Evolutionary conservation across 2,888 invertebrate genomes (phyloP), one percentile per base, ranked within the genome.

Genomic region (Trisateles emortualis): DNA sequence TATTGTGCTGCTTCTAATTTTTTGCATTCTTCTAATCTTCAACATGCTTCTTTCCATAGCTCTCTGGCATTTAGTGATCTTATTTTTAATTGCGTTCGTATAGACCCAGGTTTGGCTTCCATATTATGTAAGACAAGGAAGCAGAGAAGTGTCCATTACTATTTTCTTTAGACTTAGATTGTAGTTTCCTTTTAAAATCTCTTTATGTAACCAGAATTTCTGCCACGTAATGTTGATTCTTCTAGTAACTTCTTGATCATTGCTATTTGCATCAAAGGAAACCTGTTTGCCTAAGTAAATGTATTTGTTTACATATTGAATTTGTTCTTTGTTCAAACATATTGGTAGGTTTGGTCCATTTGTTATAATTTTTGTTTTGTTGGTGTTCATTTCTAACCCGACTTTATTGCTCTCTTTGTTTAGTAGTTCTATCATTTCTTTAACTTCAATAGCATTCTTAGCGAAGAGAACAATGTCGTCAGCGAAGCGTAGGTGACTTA

Each of bases 131-230:
- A 43, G 17, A 5, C 35, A 35, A 1, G 35, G 44, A 10, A 43
- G 3, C 11, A 43, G 19, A 8, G 32, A 32, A 11, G 32, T 22
- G n/a, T 43, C 22, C 3, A 38, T 4, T 22, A 38, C n/a, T 10
- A 16, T 38, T 38, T 38, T 38, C 19, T 43, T 32, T 9, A 32
- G n/a, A 13, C 33, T 32, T 11, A 43, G 32, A 6, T 17, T n/a
- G 11, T 33, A 22, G 22, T 43, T 3, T 43, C 33, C 32, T 33
- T 43, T 43, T 32, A 43, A 11, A 11, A 33, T 22, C 33, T 43
- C 43, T n/a, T 43, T 43, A 11, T 33, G 43, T 22, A 22, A 33
- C 30, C 43, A 43, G 33, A 43, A 43, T 43, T 43, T 43, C 32
- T 43, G 17, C 17, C 33, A 33, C n/a, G 43, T 8, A 19, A 43